A percentile compares a stretch with the other conserved stretches of the same genome.
Conservation (phyloP, 2,113 vertebrate genomes). For the Bambusicola thoracicus region DNA sequence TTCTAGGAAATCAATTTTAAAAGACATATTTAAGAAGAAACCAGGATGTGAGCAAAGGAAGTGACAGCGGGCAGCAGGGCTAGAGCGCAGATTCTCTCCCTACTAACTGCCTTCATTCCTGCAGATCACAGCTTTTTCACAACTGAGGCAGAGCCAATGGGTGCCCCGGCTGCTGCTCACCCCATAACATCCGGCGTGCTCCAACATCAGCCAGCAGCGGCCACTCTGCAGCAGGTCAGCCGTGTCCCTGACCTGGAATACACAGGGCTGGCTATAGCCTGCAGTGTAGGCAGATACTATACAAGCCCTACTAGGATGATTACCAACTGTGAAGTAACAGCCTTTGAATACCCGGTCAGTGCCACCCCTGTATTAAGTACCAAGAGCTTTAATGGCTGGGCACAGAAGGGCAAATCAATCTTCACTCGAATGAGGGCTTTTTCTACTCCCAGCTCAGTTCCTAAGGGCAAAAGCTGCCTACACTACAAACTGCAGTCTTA, state of each 20-base stretch:
- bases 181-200: not conserved
- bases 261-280: not conserved
- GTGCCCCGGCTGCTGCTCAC: not conserved
- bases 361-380: not conserved
- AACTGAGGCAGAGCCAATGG: not conserved
- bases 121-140: not conserved
- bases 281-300: not conserved
- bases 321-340: not conserved
- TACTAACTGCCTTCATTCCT: not conserved
- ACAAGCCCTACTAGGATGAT: not conserved
- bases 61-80: slow-evolving; percentile 6
- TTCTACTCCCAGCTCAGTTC: not conserved
- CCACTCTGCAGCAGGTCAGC: not conserved
- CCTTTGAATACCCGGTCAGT: not conserved
- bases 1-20: slow-evolving; percentile 36
- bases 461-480: not conserved
- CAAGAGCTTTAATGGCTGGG: not conserved
- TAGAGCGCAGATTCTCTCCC: not conserved
- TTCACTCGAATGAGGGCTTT: not conserved
- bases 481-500: not conserved
- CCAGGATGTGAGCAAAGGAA: slow-evolving; percentile 15
- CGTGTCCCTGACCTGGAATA: not conserved
- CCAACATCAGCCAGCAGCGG: not conserved
- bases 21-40: slow-evolving; percentile 9
- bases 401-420: not conserved